Conservation (phyloP, 2,797 vertebrate species). For the Tiaroga cobitis region DNA sequence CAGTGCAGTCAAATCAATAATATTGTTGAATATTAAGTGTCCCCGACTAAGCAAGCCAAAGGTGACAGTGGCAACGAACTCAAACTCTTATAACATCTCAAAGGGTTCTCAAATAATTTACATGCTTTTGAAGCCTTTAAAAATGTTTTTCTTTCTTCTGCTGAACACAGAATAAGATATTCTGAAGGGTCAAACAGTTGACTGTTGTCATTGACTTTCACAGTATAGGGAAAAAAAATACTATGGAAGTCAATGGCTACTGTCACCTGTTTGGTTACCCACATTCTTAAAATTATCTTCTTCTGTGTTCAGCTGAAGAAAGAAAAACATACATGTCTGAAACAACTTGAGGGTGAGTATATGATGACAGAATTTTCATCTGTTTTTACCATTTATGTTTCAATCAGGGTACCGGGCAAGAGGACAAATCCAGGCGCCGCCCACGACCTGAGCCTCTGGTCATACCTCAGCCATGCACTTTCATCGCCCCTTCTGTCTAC, state of each 20-base stretch:
- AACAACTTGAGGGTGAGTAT: neutral
- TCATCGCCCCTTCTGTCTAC: constrained; percentile 90
- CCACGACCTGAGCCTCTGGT: constrained; percentile 94
- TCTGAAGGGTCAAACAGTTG: neutral
- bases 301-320: neutral
- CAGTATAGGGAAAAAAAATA: neutral
- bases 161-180: neutral
- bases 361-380: neutral
- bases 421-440: constrained; percentile 89
- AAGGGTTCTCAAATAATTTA: neutral
- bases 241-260: neutral
- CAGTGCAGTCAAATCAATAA: neutral
- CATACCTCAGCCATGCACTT: constrained; percentile 91
- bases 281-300: neutral
- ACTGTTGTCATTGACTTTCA: neutral
- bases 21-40: neutral
- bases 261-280: neutral
- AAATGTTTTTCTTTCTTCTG: neutral
- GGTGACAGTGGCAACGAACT: neutral
- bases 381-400: constrained; percentile 46
- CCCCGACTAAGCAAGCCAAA: neutral
- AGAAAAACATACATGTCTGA: too few relatives aligned
- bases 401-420: constrained; percentile 70
- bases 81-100: neutral
- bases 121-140: neutral